Conservation (phyloP, 1,140 invertebrate species). For the Pteromalus puparum region DNA sequence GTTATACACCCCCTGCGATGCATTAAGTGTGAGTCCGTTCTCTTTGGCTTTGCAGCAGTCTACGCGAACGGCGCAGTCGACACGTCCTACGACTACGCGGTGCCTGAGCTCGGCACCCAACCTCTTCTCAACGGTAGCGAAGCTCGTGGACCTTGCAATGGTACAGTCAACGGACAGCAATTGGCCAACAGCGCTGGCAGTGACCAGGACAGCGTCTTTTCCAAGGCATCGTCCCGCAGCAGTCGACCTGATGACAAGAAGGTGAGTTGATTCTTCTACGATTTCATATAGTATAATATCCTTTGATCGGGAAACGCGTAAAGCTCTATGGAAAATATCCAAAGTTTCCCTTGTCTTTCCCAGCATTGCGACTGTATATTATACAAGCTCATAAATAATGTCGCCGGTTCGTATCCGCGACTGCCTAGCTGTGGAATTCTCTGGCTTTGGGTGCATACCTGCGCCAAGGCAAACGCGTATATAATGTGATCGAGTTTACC, state of each 20-base stretch:
- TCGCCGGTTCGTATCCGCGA: background rate
- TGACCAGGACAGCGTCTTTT: conserved; percentile 75
- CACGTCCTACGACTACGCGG: conserved; percentile 84
- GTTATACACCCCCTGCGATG: background rate
- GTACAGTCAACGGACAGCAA: conserved; percentile 55
- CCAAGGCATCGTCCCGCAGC: conserved; percentile 70
- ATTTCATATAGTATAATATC: background rate
- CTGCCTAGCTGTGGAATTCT: background rate
- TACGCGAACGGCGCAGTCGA: conserved; percentile 74
- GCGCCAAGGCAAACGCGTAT: background rate
- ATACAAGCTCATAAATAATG: conserved; percentile 28
- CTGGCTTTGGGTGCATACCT: background rate
- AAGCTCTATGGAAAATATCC: conserved; percentile 7
- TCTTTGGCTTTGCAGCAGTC: conserved; percentile 57
- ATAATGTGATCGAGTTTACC: background rate
- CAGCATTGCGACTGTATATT: background rate
- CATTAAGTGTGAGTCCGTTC: background rate
- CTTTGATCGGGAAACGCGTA: background rate
- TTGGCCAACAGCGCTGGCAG: conserved; percentile 64
- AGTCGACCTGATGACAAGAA: conserved; percentile 74
- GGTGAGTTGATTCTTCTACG: conserved; percentile 60
- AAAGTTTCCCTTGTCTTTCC: conserved; percentile 1
- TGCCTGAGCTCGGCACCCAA: conserved; percentile 83
- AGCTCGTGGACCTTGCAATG: conserved; percentile 58
- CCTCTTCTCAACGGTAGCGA: conserved; percentile 77